phyloP scores from a whole-genome alignment of 2,888 invertebrate genomes.

The Ethmia dodecea region DNA sequence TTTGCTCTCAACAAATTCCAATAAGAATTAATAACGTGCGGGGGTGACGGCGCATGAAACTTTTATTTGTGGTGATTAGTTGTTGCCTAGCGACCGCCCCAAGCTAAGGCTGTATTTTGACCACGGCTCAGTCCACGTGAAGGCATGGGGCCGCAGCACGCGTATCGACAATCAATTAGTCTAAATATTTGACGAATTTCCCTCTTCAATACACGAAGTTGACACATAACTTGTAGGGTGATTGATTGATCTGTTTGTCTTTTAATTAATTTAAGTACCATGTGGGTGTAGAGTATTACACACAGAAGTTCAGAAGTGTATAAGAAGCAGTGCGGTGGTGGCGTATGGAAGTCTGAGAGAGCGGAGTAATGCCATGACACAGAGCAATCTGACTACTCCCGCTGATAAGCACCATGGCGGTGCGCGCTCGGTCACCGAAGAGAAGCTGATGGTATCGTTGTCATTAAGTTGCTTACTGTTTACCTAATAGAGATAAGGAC shows the following conservation, averaged over 20 bases:
- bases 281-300: conserved; percentile 6
- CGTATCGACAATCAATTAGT: conserved; percentile 20
- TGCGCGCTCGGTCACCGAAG: conserved; percentile 58
- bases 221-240: conserved; percentile 12
- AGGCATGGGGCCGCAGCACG: conserved; percentile 33
- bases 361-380: conserved; percentile 57
- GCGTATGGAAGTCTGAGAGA: conserved; percentile 10
- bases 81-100: conserved; percentile 61
- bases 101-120: conserved; percentile 61
- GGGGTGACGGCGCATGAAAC: conserved; percentile 45
- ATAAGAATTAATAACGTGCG: conserved; percentile 18
- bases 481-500: too few species aligned
- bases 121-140: conserved; percentile 62
- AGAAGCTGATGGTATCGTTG: conserved; percentile 64
- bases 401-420: conserved; percentile 54
- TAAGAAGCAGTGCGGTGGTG: conserved; percentile 14
- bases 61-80: conserved; percentile 69
- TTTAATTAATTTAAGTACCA: conserved; percentile 7
- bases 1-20: not conserved
- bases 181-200: conserved; percentile 17
- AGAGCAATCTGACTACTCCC: conserved; percentile 45
- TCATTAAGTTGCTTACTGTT: too few species aligned
- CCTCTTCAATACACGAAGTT: conserved; percentile 8
- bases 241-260: conserved; percentile 14
- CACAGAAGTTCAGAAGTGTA: conserved; percentile 6